phyloP scores from a whole-genome alignment of 1,140 invertebrate genomes.

The Drosophila pachea region DNA sequence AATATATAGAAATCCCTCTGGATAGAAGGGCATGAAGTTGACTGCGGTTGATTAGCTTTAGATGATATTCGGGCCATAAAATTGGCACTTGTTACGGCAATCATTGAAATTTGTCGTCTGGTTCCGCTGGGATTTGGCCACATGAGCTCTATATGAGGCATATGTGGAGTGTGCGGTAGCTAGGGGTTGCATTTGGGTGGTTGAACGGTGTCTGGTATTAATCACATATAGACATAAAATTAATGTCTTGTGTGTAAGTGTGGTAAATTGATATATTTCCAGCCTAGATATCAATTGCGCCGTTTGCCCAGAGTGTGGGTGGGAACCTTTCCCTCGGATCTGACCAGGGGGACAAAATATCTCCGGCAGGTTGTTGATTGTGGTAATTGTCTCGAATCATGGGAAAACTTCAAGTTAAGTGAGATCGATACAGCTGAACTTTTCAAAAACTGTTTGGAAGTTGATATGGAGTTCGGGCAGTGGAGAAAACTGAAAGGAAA shows the following conservation, averaged over 20 bases:
- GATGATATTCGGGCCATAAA: slow-evolving; percentile 41
- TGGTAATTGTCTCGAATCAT: background rate
- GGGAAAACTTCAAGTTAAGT: background rate
- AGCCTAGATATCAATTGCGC: slow-evolving; percentile 61
- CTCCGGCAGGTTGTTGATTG: slow-evolving; percentile 39
- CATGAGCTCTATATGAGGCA: slow-evolving; percentile 17
- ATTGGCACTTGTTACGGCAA: slow-evolving; percentile 69
- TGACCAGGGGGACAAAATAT: slow-evolving; percentile 3
- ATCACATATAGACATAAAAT: slow-evolving; percentile 73
- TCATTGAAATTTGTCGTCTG: slow-evolving; percentile 58
- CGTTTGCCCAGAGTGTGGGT: slow-evolving; percentile 48
- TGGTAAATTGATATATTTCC: slow-evolving; percentile 68
- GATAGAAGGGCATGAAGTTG: background rate
- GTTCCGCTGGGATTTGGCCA: slow-evolving; percentile 46
- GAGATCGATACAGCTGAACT: background rate
- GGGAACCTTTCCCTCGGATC: slow-evolving; percentile 49
- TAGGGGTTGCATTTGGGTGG: slow-evolving; percentile 23
- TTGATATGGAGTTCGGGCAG: background rate
- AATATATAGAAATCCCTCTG: slow-evolving; percentile 17
- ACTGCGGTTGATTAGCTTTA: slow-evolving; percentile 45
- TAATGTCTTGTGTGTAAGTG: slow-evolving; percentile 64
- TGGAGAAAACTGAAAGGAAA: no score
- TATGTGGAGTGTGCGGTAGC: slow-evolving; percentile 1
- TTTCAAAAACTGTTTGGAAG: background rate
- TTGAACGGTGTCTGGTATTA: slow-evolving; percentile 35